Base-by-base conservation (phyloP, 2,888 invertebrate genomes). In the Rhodophaea formosa region DNA sequence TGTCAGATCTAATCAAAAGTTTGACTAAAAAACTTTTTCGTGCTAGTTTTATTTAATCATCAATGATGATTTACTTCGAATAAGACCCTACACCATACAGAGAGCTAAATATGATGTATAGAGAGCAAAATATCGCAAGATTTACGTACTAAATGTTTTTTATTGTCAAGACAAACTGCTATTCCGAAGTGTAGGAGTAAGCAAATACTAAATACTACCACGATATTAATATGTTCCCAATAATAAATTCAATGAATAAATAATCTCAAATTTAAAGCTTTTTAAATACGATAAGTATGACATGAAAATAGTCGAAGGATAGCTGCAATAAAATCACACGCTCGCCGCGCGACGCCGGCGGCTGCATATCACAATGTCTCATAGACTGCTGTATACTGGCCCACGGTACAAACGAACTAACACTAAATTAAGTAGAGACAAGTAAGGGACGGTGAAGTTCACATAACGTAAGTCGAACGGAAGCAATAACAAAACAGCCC, bases 201-300 rank as follows among this genome's bases (percentile, higher is more conserved):
- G 69, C 65, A 67, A 69, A 71, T 71, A 69, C 69, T 74, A 75
- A 70, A 72, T 67, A 71, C 71, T 70, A 77, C 64, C 70, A 59
- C 68, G 70, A 73, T 66, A 74, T 74, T 71, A 75, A 65, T 75
- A 74, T 75, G 72, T 79, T 79, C 74, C 80, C 80, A 79, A 82
- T 82, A 75, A 76, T 65, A 67, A 35, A 51, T 51, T 51, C 70
- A 82, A 80, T 75, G 76, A 81, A 87, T 86, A 88, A 86, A 85
- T 90, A 91, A 91, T 91, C 90, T 91, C 90, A 88, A 87, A 82
- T 80, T 90, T 86, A 90, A 90, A 87, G 86, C 86, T 86, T 75
- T 79, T 75, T 71, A 80, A 86, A 86, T 84, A 86, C 80, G 74
- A 80, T 79, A 83, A 80, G 78, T 79, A 80, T 81, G 75, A 75